Evolutionary conservation across 1,140 invertebrate species (phyloP), one percentile per base, ranked within the genome.

Genomic region (Drosophila lacertosa): DNA sequence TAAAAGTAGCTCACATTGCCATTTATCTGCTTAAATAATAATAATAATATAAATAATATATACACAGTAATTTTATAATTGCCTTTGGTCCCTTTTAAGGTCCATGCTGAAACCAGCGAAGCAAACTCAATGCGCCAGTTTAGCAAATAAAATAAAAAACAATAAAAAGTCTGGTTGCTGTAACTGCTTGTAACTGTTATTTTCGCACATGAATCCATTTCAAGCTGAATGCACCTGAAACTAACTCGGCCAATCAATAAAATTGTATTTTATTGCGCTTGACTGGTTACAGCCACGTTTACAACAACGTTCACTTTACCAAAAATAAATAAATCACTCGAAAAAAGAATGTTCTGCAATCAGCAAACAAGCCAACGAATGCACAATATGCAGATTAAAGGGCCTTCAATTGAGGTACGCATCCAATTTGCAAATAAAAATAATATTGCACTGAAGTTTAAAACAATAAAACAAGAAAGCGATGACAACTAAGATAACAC

Each of bases 201-300:
- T 24, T 24, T n/a, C 20, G 22, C 44, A 45, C n/a, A 24, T n/a
- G 11, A 24, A 11, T 40, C 18, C 35, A 40, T 24, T 54, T 40
- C 20, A 4, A 40, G 1, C 51, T 16, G 35, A 54, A 39, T 54
- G 37, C 37, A 40, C 37, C 35, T 39, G 37, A 39, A 54, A 26
- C 51, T 11, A 40, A 40, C 51, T 26, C n/a, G 51, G 35, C 51
- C 51, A 54, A 40, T 54, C 51, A 54, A 54, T 54, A 54, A 54
- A 54, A 40, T 54, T 26, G 24, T 40, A 40, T 54, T 40, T 54
- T 40, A 26, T 40, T 40, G 51, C 51, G 51, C 51, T 54, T 40
- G 51, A 13, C 35, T 54, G 22, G 22, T n/a, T 54, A 7, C 50
- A 39, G 50, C n/a, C n/a, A n/a, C n/a, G n/a, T n/a, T n/a, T n/a